Evolutionary conservation across 1,140 invertebrate genomes (phyloP).

Genomic region (Drosophila bipectinata): DNA sequence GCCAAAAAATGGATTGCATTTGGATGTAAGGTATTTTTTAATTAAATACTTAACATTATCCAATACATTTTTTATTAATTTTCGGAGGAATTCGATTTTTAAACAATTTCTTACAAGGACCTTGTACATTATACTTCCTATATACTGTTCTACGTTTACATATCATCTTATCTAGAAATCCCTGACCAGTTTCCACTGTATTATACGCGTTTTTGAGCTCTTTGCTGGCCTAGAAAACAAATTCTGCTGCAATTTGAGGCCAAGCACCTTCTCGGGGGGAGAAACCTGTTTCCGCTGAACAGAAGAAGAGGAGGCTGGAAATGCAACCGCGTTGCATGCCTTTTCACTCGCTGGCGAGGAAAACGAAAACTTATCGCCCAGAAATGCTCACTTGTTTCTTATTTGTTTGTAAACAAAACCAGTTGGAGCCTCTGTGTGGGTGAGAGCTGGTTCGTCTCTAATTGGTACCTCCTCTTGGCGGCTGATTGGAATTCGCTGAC

Average conservation of each 20-base stretch:
- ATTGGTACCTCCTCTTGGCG: slow-evolving; percentile 27
- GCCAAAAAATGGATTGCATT: no score
- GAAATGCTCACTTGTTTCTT: slow-evolving; percentile 51
- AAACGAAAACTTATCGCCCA: slow-evolving; percentile 37
- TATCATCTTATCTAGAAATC: no score
- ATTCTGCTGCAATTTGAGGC: slow-evolving; percentile 24
- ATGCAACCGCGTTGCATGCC: slow-evolving; percentile 1
- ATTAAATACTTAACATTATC: no score
- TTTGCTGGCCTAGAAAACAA: slow-evolving; percentile 34
- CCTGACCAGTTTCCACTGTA: no score
- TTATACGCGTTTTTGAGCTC: not conserved
- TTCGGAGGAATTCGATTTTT: no score
- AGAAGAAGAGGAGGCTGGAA: slow-evolving; percentile 15
- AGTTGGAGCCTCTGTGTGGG: slow-evolving; percentile 55
- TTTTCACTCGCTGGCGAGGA: slow-evolving; percentile 26
- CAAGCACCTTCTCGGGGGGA: slow-evolving; percentile 27
- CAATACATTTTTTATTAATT: not conserved
- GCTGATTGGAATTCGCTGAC: slow-evolving; percentile 23
- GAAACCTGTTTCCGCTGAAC: slow-evolving; percentile 53
- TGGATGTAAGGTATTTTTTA: not conserved
- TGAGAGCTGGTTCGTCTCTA: slow-evolving; percentile 12
- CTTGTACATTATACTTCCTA: no score
- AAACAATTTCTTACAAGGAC: no score
- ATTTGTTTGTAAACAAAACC: slow-evolving; percentile 77
- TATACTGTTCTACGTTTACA: no score